A percentile compares a stretch with the other conserved stretches of the same genome.
phyloP scores from a whole-genome alignment of 2,797 vertebrate species.

The Hippocampus kuda region DNA sequence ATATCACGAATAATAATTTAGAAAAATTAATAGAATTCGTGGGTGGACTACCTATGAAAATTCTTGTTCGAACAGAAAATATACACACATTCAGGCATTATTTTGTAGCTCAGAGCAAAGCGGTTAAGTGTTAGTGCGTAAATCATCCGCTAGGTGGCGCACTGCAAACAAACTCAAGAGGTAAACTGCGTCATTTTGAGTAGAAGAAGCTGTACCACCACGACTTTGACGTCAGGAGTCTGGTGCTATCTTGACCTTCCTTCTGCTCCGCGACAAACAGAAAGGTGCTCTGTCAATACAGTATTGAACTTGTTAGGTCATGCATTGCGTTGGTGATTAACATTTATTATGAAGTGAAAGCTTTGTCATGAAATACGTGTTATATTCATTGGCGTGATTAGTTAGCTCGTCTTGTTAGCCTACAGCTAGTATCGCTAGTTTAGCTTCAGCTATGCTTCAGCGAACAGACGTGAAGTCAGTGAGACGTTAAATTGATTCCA shows the following conservation, averaged over 20 bases:
- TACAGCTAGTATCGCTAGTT: neutral
- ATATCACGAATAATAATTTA: no score
- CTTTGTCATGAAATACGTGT: neutral
- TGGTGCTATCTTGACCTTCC: conserved; percentile 49
- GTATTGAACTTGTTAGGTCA: neutral
- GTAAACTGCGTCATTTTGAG: neutral
- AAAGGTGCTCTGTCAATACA: conserved; percentile 23
- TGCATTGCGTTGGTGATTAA: no score
- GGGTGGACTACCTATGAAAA: no score
- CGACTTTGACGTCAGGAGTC: conserved; percentile 51
- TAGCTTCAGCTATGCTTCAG: neutral
- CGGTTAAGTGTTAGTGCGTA: neutral
- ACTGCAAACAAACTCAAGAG: fast-evolving
- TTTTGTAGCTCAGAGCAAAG: neutral
- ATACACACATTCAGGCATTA: neutral
- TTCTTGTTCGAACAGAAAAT: no score
- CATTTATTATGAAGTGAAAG: neutral
- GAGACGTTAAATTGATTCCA: neutral
- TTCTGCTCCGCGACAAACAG: conserved; percentile 14
- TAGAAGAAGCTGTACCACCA: conserved; percentile 34
- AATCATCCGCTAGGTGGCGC: conserved; percentile 25
- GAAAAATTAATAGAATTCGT: no score
- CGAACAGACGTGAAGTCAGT: neutral
- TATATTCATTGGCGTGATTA: neutral
- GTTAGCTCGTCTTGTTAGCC: neutral